A percentile compares a stretch with the other conserved stretches of the same genome.
phyloP scores from a whole-genome alignment of 2,888 invertebrate species.

The Melanostoma scalare region DNA sequence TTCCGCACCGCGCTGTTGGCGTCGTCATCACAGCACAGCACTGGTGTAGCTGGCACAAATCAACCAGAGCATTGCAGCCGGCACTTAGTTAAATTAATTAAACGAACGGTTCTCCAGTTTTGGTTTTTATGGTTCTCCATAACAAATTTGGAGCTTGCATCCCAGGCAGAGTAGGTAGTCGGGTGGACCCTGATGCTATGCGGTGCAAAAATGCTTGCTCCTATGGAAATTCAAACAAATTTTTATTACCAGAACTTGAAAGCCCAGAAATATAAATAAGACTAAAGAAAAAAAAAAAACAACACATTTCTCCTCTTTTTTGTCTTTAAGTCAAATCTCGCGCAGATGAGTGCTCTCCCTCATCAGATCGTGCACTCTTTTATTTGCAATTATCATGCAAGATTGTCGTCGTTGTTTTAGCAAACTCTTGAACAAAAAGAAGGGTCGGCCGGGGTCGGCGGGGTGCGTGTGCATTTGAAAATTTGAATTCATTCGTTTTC shows the following conservation, averaged over 20 bases:
- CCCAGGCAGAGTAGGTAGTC: conserved; percentile 19
- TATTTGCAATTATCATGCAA: conserved; percentile 72
- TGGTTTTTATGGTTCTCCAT: conserved; percentile 64
- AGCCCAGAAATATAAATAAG: conserved; percentile 29
- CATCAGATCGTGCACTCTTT: conserved; percentile 71
- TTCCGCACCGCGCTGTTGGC: background rate
- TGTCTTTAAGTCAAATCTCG: conserved; percentile 56
- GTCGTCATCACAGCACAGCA: background rate
- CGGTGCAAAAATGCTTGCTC: conserved; percentile 71
- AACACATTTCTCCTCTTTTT: conserved; percentile 17
- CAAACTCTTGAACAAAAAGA: conserved; percentile 14
- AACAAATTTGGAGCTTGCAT: conserved; percentile 67
- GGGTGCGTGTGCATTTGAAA: conserved; percentile 50
- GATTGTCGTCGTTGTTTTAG: conserved; percentile 57
- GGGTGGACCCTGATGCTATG: conserved; percentile 55
- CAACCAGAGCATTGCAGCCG: conserved; percentile 58
- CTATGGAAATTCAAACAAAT: conserved; percentile 72
- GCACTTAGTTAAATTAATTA: conserved; percentile 73
- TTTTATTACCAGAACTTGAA: conserved; percentile 65
- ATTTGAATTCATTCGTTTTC: conserved; percentile 69
- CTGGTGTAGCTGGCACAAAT: conserved; percentile 38
- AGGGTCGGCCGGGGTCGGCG: conserved; percentile 5
- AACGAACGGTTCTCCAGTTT: conserved; percentile 70
- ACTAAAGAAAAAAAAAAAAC: conserved; percentile 12
- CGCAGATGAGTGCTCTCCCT: conserved; percentile 43